Percentiles rank a stretch among this genome's conserved stretches.
Conservation (phyloP, 2,797 vertebrate genomes). For the Gobionotothen gibberifrons region DNA sequence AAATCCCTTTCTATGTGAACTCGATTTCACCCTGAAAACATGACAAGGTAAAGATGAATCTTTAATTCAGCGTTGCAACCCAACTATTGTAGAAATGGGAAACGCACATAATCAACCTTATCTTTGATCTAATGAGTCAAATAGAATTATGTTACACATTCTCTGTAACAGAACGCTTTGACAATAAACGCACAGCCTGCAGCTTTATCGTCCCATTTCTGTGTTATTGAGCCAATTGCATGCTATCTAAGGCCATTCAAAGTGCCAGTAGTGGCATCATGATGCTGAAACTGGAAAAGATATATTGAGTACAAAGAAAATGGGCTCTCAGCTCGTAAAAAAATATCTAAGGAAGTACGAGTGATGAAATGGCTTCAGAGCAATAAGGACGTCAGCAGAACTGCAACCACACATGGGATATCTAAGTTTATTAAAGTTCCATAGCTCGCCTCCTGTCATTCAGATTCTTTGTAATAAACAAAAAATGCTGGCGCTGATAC, state of each 20-base stretch:
- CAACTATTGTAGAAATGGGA: slow-evolving; percentile 28
- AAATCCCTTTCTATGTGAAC: slow-evolving; percentile 44
- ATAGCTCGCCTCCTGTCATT: slow-evolving; percentile 32
- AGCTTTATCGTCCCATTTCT: slow-evolving; percentile 46
- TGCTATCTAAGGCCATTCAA: slow-evolving; percentile 36
- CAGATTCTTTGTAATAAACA: slow-evolving; percentile 24
- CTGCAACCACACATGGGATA: slow-evolving; percentile 34
- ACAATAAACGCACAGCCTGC: slow-evolving; percentile 41
- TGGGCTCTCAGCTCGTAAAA: slow-evolving; percentile 28
- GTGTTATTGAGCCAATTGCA: slow-evolving; percentile 38
- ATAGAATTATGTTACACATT: slow-evolving; percentile 50
- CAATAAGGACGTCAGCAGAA: slow-evolving; percentile 50
- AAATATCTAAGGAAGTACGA: slow-evolving; percentile 36
- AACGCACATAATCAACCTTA: slow-evolving; percentile 42
- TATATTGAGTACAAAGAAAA: slow-evolving; percentile 53
- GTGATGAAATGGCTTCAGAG: slow-evolving; percentile 53
- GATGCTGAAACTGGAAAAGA: slow-evolving; percentile 42
- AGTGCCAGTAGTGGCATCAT: slow-evolving; percentile 21
- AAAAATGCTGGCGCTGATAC: slow-evolving; percentile 40
- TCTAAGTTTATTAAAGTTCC: slow-evolving; percentile 47
- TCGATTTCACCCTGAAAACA: slow-evolving; percentile 56
- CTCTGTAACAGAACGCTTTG: slow-evolving; percentile 28
- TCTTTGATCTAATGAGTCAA: slow-evolving; percentile 62
- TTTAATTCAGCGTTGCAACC: slow-evolving; percentile 35
- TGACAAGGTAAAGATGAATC: slow-evolving; percentile 22